Evolutionary conservation across 2,888 invertebrate genomes (phyloP), one percentile per base, ranked within the genome.

Genomic region (Eristalinus aeneus): DNA sequence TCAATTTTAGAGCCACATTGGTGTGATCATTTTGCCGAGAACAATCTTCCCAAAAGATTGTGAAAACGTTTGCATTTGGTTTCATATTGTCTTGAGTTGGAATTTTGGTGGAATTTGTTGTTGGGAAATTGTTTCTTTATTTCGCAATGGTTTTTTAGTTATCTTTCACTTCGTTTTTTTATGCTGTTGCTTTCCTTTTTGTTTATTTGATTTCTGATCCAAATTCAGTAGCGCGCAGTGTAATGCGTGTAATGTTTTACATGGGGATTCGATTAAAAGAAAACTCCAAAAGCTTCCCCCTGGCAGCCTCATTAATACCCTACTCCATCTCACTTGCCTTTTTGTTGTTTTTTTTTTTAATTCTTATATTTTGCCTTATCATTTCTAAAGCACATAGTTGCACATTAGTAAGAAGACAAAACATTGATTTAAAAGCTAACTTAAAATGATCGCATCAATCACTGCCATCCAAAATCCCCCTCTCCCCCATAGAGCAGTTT

Each of bases 361-460:
- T 63, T 58, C 2, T 0, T 60, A 64, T 74, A 20, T 20, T 69
- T 83, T 64, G 32, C 2, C 16, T 8, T 8, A 46, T 16, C 16
- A 8, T 46, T 46, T 34, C 34, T 32, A 34, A 69, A 22, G 54
- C 67, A 23, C 39, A 54, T 27, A 3, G 53, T 12, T 53, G 32
- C 23, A 32, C 5, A 9, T 8, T 3, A 39, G 11, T 12, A 27
- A 34, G n/a, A 10, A 4, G 56, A 16, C 9, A 39, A 34, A 36
- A 11, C n/a, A 11, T 10, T 46, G 77, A 68, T 56, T 77, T 77
- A 78, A 79, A 75, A 75, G 32, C 75, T 75, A 65, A 80, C 34
- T 72, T 53, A 85, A 85, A 85, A 85, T 85, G 85, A 85, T 85
- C 85, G 69, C 85, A 85, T 81, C 85, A 81, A 64, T 58, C 68